These are phyloP conservation scores for Tridacna crocea DNA, from an alignment of 2,888 invertebrate genomes.

Conservation along the genomic window DNA sequence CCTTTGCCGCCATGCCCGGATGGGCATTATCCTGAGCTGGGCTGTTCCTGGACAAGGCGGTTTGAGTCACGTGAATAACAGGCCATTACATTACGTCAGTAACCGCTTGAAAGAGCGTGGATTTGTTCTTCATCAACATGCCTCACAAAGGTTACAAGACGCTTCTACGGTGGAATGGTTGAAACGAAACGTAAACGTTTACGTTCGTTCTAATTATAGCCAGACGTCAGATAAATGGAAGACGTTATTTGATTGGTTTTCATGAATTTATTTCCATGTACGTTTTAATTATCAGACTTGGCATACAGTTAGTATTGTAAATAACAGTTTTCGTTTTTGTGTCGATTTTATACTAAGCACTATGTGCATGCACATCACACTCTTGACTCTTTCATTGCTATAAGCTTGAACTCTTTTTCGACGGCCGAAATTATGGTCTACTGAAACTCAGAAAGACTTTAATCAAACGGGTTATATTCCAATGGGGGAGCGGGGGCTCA, in stretches of 20 bases:
- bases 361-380: too few relatives aligned
- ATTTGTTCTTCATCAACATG: not conserved
- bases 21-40: slow-evolving; percentile 19
- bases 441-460: too few relatives aligned
- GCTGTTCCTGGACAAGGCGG: slow-evolving; percentile 23
- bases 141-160: not conserved
- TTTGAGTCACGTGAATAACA: slow-evolving; percentile 10
- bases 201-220: not conserved
- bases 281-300: not conserved
- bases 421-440: too few relatives aligned
- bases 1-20: slow-evolving; percentile 8
- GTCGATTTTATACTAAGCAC: too few relatives aligned
- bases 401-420: too few relatives aligned
- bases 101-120: slow-evolving; percentile 2
- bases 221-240: not conserved
- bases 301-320: too few relatives aligned
- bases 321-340: too few relatives aligned
- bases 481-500: too few relatives aligned
- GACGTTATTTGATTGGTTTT: not conserved
- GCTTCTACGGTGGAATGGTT: slow-evolving; percentile 15
- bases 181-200: slow-evolving; percentile 1
- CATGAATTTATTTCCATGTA: not conserved
- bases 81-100: slow-evolving; percentile 10
- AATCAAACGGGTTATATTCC: too few relatives aligned
- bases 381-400: too few relatives aligned